Evolutionary conservation across 2,797 vertebrate genomes (phyloP), one percentile per base, ranked within the genome.

Genomic region (Acanthurus tractus): DNA sequence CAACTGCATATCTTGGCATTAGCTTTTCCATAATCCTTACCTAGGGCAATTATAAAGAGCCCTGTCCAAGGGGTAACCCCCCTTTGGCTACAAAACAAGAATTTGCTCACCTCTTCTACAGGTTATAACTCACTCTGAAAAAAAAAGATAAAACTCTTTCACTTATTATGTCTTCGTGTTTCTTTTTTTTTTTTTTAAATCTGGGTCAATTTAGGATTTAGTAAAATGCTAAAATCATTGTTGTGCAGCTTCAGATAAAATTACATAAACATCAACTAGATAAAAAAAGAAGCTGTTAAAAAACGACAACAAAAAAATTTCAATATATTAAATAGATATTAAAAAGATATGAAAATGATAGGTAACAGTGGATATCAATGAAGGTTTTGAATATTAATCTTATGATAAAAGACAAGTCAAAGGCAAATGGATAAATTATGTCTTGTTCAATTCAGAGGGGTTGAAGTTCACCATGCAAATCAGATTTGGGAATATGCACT

Each of bases 1-100:
- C 79, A 53, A 79, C 84, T 75, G 88, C 89, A 90, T 95, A 95
- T 94, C 84, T 94, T 90, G 92, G 86, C 83, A 88, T 92, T 88
- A 90, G 90, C 83, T 89, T 85, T 89, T 88, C 85, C 76, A 85
- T 84, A 92, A 95, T 94, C 94, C 92, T 94, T 88, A 95, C 96
- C 95, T 92, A 90, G 92, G 93, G 94, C 20, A 9, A 86, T 93
- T 92, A 92, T 90, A 82, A 90, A 89, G 91, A 93, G 92, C 92
- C 87, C 8, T 84, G 85, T 79, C 71, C 65, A 74, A 78, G 50
- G 70, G 65, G 17, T 64, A 34, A 55, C 0, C 22, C 10, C 46
- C 29, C 34, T 49, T 58, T 65, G 71, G 48, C 79, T 67, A 52
- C 57, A 80, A 57, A 63, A 79, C 59, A 85, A 74, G 70, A 52